Base-by-base conservation (phyloP, 2,888 invertebrate genomes). In the Hyposoter dolosus region DNA sequence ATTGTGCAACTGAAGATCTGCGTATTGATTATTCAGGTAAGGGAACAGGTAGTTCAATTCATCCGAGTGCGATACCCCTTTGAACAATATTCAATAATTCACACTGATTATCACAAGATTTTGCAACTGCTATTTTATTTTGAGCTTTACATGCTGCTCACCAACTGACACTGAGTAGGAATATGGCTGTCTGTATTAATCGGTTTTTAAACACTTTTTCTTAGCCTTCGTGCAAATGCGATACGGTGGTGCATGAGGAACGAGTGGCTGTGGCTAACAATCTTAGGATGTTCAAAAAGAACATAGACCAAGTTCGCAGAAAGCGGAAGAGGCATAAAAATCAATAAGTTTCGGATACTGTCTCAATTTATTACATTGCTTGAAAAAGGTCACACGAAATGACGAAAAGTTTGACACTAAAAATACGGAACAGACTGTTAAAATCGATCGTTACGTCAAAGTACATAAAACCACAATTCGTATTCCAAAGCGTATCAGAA, bases 31-130 rank as follows among this genome's bases (percentile, higher is more conserved):
- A 77, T 91, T 91, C 15, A 89, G 78, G 63, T 84, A 80, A 0
- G 93, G 93, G 43, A 92, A 91, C 40, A 92, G 60, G 74, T 93
- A 94, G 77, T 91, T 90, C 32, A 93, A 3, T 2, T 93, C 93
- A 53, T 93, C 93, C 3, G 77, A 81, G 56, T 93, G 93, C 5
- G 84, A 1, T 10, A 91, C 83, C 3, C 91, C 93, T 93, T 66
- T 28, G 12, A 60, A 60, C 28, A 60, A 60, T 15, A 28, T 60
- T 6, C 6, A 40, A 40, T 12, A 40, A n/a, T 66, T 66, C 3
- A n/a, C n/a, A 35, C 9, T 19, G 40, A 40, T 40, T 6, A 66
- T 40, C 35, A 65, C 17, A 15, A 35, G n/a, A 35, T 17, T n/a
- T 65, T 35, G 4, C 0, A 17, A 7, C n/a, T n/a, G 17, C 23